Evolutionary conservation across 2,888 invertebrate species (phyloP), one percentile per base, ranked within the genome.

Genomic region (Orthonychiurus folsomi): DNA sequence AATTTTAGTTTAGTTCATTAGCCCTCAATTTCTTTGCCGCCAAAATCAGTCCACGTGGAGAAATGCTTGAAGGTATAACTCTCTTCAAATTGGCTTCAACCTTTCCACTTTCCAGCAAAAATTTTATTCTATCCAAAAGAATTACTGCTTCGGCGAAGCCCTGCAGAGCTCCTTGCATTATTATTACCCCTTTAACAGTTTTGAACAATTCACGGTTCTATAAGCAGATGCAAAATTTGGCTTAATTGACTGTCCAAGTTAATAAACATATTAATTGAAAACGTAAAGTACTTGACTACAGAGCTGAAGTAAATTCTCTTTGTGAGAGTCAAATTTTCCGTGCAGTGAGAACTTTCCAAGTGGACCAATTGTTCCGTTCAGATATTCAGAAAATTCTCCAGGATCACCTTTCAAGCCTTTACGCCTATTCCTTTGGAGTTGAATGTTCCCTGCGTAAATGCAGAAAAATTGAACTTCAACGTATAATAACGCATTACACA

Each of bases 101-200:
- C 1, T 2, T 75, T n/a, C 74, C 73, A 57, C 76, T 75, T 53
- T 74, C 75, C 56, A 75, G 58, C 63, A 83, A 75, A 73, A 77
- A 81, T 67, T 79, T 78, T 23, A 82, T 74, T 64, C 82, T 78
- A 74, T 84, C 84, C 60, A 80, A 74, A 0, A 67, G 52, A 48
- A 69, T 61, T 2, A 83, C 63, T 74, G 82, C 81, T 75, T 83
- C 83, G 69, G 82, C 82, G 56, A 82, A 74, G 68, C 76, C 79
- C 82, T 87, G 80, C 66, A 76, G 63, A 59, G 76, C 73, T 23
- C 76, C 77, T 76, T 83, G 83, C 65, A 83, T 75, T 15, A 79
- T 77, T 25, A 79, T 77, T 65, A 77, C 79, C 65, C 76, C 76
- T 72, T 61, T 63, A 24, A 66, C 58, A 18, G 62, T 27, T 12